Percentiles rank a stretch among this genome's conserved stretches.
These are phyloP conservation scores for Passer domesticus DNA, from an alignment of 2,113 vertebrate species.

Conservation along the genomic window DNA sequence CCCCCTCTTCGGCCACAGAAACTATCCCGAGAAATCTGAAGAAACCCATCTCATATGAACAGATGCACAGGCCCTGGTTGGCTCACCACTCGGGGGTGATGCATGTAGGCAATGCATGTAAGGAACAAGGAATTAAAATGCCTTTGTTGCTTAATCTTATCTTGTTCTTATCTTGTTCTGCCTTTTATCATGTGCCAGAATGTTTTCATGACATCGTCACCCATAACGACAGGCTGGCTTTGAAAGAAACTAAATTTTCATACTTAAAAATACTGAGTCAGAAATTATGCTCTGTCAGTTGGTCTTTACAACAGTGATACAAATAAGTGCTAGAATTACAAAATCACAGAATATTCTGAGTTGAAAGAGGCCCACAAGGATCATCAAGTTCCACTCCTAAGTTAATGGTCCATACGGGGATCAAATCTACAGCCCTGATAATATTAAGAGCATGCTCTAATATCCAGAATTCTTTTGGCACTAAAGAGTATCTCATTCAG, in stretches of 20 bases:
- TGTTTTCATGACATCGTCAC: background rate
- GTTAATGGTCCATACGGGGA: accelerated
- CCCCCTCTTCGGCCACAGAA: accelerated
- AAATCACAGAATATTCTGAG: background rate
- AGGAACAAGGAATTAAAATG: background rate
- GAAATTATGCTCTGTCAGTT: background rate
- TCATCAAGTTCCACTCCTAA: no score
- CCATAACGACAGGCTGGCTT: background rate
- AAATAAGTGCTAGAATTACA: background rate
- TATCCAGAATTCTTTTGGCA: background rate
- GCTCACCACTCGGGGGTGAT: accelerated
- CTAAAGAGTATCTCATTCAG: background rate
- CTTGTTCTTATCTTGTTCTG: background rate
- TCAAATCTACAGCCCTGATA: background rate
- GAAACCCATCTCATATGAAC: accelerated
- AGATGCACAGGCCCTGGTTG: accelerated
- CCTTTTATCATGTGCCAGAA: background rate
- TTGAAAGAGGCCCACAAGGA: background rate
- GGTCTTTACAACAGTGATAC: background rate
- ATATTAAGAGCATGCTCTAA: background rate
- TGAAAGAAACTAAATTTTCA: background rate
- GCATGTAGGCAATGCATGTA: no score
- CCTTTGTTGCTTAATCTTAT: background rate
- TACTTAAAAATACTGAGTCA: background rate
- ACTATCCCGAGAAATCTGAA: background rate